Conservation (phyloP, 2,888 invertebrate species). For the Agapostemon virescens region DNA sequence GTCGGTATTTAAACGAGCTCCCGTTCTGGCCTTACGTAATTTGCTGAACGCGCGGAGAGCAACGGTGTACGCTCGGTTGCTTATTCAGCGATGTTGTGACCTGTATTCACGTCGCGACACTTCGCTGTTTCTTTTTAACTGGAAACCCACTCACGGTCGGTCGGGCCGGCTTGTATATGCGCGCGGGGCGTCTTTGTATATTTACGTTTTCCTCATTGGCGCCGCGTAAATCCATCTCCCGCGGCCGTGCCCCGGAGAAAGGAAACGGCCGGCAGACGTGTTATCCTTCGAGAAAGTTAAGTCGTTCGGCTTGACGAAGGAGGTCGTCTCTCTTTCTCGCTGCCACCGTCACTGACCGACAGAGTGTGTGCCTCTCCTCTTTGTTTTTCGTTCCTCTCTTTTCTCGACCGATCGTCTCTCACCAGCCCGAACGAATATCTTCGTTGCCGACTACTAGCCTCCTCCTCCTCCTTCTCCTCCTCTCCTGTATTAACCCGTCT, state of each 20-base stretch:
- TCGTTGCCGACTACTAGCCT: background rate
- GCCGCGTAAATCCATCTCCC: conserved; percentile 53
- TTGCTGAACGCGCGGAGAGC: conserved; percentile 71
- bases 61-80: conserved; percentile 66
- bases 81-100: conserved; percentile 78
- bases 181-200: conserved; percentile 31
- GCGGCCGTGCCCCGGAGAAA: conserved; percentile 41
- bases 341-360: conserved; percentile 24
- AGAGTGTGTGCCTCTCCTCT: conserved; percentile 2
- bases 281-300: conserved; percentile 60
- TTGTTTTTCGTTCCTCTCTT: conserved; percentile 3
- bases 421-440: background rate
- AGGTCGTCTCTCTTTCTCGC: conserved; percentile 12
- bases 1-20: conserved; percentile 77
- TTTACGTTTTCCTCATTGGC: conserved; percentile 55
- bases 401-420: background rate
- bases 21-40: conserved; percentile 77
- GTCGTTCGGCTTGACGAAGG: conserved; percentile 44
- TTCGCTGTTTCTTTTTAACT: conserved; percentile 67
- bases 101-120: conserved; percentile 74
- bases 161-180: conserved; percentile 12
- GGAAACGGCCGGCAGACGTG: conserved; percentile 40
- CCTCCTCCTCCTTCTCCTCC: too few species aligned
- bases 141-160: conserved; percentile 61
- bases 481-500: background rate